phyloP scores from a whole-genome alignment of 1,140 invertebrate species.

The Trissolcus basalis region DNA sequence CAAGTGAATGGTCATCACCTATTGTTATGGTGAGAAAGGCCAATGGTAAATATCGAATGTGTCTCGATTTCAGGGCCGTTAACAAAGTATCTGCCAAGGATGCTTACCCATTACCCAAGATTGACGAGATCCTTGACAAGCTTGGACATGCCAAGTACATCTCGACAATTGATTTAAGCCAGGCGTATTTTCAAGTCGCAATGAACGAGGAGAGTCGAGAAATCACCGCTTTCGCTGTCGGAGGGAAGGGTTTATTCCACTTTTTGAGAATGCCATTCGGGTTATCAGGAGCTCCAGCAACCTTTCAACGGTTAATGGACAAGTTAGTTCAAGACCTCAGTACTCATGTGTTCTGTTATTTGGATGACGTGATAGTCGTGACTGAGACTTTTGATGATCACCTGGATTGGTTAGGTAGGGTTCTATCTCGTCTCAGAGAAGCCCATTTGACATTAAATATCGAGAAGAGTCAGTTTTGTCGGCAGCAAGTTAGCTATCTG shows the following conservation, averaged over 20 bases:
- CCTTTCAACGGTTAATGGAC: conserved; percentile 9
- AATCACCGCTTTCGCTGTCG: conserved; percentile 22
- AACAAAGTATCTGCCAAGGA: conserved; percentile 2
- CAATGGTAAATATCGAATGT: conserved; percentile 13
- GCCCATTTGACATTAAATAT: conserved; percentile 40
- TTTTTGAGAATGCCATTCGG: conserved; percentile 67
- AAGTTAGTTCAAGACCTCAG: neutral
- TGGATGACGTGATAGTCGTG: conserved; percentile 22
- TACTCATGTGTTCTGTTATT: conserved; percentile 37
- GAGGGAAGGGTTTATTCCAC: conserved; percentile 42
- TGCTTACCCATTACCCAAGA: neutral
- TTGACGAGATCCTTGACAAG: conserved; percentile 48
- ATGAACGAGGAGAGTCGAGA: conserved; percentile 17
- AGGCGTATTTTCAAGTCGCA: conserved; percentile 61
- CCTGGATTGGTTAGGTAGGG: conserved; percentile 27
- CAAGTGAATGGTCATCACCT: conserved; percentile 21
- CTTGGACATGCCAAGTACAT: conserved; percentile 56
- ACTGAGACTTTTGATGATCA: conserved; percentile 41
- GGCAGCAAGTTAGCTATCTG: conserved; percentile 51
- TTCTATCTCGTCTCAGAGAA: conserved; percentile 19
- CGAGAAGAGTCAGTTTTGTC: conserved; percentile 55
- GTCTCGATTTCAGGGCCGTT: conserved; percentile 7
- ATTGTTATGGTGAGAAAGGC: conserved; percentile 56
- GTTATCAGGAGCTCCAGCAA: conserved; percentile 54
- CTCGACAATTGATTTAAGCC: conserved; percentile 55